Evolutionary conservation across 53 echinoderm and acorn worm genomes (phyloP).

Genomic region (Mesocentrotus franciscanus): DNA sequence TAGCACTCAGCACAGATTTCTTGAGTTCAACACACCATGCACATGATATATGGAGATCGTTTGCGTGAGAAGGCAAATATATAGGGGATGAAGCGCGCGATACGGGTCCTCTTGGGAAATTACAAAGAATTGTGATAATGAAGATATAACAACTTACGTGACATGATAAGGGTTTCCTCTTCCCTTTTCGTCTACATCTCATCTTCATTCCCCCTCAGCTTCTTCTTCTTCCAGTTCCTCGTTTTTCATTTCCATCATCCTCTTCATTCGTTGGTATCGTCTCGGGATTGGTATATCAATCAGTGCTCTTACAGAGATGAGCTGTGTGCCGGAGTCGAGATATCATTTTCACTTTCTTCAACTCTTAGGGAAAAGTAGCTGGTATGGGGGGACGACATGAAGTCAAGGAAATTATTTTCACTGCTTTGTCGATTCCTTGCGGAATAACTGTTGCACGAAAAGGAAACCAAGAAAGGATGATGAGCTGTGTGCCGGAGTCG

Average conservation of each 20-base stretch:
- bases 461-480: neutral
- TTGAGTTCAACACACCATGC: no score
- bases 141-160: slow-evolving; percentile 33
- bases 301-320: slow-evolving; percentile 5
- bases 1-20: no score
- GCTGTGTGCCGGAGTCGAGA: neutral
- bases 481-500: neutral
- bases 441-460: neutral
- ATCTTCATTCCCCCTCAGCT: neutral
- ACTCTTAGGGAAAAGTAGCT: neutral
- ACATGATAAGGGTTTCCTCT: slow-evolving; percentile 9
- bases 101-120: slow-evolving; percentile 5
- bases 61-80: slow-evolving; percentile 6
- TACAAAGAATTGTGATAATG: neutral
- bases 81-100: neutral
- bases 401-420: neutral
- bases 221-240: neutral
- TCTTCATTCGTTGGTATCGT: neutral
- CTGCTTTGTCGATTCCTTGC: no score
- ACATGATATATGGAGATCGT: neutral
- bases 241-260: neutral
- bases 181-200: neutral
- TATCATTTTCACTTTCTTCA: neutral
- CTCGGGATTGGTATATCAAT: neutral
- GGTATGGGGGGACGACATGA: neutral